Percentiles rank a stretch among this genome's conserved stretches.
Evolutionary conservation across 2,797 vertebrate species (phyloP).

Genomic region (Sebastes iracundus): DNA sequence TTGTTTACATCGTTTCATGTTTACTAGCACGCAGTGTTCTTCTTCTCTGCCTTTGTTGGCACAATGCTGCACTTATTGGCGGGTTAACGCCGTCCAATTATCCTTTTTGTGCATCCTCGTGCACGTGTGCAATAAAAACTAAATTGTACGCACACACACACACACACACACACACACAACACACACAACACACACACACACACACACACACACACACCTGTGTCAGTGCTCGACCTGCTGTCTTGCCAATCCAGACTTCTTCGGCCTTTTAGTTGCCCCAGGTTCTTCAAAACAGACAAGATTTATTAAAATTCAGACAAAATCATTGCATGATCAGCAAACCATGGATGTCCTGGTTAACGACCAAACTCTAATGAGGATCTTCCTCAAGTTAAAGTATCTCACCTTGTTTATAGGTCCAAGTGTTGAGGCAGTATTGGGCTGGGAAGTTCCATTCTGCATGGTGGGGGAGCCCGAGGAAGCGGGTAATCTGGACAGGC

Average conservation of each 20-base stretch:
- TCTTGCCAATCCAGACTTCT: conserved; percentile 71
- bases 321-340: background rate
- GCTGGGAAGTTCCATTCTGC: conserved; percentile 74
- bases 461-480: conserved; percentile 56
- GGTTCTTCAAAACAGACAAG: conserved; percentile 61
- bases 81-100: background rate
- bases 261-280: conserved; percentile 46
- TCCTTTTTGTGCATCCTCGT: too few relatives aligned
- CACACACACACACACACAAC: conserved; percentile 50
- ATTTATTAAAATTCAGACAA: background rate
- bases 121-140: background rate
- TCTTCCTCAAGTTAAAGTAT: background rate
- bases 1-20: too few relatives aligned
- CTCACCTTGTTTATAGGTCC: conserved; percentile 67
- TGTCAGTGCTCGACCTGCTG: conserved; percentile 53
- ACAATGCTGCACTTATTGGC: background rate
- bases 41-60: background rate
- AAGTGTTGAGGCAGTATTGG: conserved; percentile 40
- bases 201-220: conserved; percentile 59
- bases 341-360: background rate
- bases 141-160: background rate
- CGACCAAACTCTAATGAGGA: background rate
- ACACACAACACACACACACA: background rate
- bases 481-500: conserved; percentile 77
- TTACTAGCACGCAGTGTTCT: too few relatives aligned